These are phyloP conservation scores for Sebastiscus tertius DNA, from an alignment of 2,797 vertebrate genomes.

Conservation along the genomic window DNA sequence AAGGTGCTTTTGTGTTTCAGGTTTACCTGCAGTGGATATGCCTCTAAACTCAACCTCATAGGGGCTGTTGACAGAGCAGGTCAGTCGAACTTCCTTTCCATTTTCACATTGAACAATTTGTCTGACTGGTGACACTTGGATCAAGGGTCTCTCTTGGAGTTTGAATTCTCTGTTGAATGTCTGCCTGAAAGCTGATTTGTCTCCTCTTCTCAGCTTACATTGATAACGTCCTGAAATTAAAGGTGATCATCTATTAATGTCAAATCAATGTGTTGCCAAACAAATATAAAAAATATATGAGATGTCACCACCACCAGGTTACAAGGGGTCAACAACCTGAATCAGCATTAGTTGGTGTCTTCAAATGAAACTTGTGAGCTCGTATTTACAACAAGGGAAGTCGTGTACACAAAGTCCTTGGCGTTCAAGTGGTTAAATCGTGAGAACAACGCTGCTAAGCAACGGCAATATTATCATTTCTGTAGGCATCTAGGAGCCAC, in stretches of 20 bases:
- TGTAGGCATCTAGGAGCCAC: too few relatives aligned
- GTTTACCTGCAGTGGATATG: conserved; percentile 5
- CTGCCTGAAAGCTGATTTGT: conserved; percentile 17
- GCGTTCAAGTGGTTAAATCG: too few relatives aligned
- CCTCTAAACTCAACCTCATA: conserved; percentile 20
- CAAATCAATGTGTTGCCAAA: neutral
- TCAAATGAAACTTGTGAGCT: too few relatives aligned
- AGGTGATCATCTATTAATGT: neutral
- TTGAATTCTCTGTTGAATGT: neutral
- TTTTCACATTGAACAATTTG: rapidly evolving
- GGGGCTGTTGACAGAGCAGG: conserved; percentile 37
- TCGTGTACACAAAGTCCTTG: too few relatives aligned
- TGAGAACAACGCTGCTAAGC: too few relatives aligned
- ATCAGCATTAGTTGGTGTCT: neutral
- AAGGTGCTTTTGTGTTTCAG: neutral
- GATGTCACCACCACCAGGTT: neutral
- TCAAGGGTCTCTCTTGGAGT: conserved; percentile 1
- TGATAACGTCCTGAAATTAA: conserved; percentile 61
- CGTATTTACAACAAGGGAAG: too few relatives aligned
- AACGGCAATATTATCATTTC: too few relatives aligned
- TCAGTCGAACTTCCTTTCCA: rapidly evolving
- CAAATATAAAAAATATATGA: neutral
- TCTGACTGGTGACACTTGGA: conserved; percentile 5
- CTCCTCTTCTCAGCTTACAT: conserved; percentile 35
- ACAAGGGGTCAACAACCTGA: neutral